A percentile compares a stretch with the other conserved stretches of the same genome.
These are phyloP conservation scores for Xestia sexstrigata DNA, from an alignment of 2,888 invertebrate genomes.

Conservation along the genomic window DNA sequence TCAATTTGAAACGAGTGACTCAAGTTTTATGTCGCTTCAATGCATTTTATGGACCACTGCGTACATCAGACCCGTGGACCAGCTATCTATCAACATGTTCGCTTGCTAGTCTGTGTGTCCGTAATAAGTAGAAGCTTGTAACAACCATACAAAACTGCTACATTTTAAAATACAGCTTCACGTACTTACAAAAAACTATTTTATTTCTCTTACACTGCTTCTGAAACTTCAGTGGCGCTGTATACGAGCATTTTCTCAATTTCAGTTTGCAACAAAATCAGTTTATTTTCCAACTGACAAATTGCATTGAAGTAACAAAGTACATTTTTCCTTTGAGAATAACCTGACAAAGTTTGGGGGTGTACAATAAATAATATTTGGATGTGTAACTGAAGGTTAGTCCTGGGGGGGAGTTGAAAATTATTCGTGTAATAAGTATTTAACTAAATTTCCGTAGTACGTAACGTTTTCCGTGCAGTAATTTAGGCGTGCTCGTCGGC, in stretches of 20 bases:
- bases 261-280: constrained; percentile 89
- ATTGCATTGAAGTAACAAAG: constrained; percentile 86
- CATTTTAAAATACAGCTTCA: constrained; percentile 53
- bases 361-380: constrained; percentile 71
- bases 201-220: constrained; percentile 74
- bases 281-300: constrained; percentile 87
- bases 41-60: constrained; percentile 63
- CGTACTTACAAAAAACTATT: constrained; percentile 78
- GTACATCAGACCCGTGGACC: not conserved
- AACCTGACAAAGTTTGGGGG: constrained; percentile 79
- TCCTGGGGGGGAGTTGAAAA: constrained; percentile 50
- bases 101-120: not conserved
- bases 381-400: constrained; percentile 35
- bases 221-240: constrained; percentile 79
- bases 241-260: constrained; percentile 85
- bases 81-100: not conserved
- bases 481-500: constrained; percentile 76
- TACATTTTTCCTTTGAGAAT: constrained; percentile 83
- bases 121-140: constrained; percentile 31
- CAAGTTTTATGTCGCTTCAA: constrained; percentile 71
- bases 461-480: constrained; percentile 80
- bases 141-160: constrained; percentile 27
- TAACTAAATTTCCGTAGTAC: constrained; percentile 79
- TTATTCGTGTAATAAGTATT: constrained; percentile 74
- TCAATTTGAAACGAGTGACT: constrained; percentile 69